Evolutionary conservation across 2,888 invertebrate species (phyloP), one percentile per base, ranked within the genome.

Genomic region (Epistrophe grossulariae): DNA sequence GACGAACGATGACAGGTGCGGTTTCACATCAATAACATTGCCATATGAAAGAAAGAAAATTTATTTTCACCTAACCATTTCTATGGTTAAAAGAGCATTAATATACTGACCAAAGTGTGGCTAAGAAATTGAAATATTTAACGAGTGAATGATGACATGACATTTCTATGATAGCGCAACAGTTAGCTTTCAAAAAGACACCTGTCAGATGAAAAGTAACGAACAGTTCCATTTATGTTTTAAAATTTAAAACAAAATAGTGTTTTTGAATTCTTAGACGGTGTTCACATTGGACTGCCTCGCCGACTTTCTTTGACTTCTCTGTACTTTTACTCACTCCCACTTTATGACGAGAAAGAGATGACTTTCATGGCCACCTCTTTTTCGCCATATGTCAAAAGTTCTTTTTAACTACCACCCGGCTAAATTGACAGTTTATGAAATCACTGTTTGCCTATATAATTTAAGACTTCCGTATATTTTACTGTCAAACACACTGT

Each of bases 1-100:
- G 50, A 72, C 66, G 52, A 45, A 79, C 50, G 77, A 77, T 71
- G 64, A 77, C 48, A 71, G 77, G 70, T 71, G 71, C 31, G 19
- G 38, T 48, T 6, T 35, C 45, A 45, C 48, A 76, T 71, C 45
- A 60, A 71, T 81, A 60, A 76, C 24, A 45, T 62, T 76, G 38
- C 4, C 43, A 70, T n/a, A 40, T 52, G 24, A 15, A 68, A 0
- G 2, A 28, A 17, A 52, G 68, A 52, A 81, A 76, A 68, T 45
- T 9, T 43, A 11, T 70, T 62, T 73, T 45, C 15, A 28, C n/a
- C 17, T n/a, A 17, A 17, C 8, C 11, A 50, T 52, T 38, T 68
- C 2, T 4, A n/a, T 50, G 45, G 45, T 52, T 11, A 13, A 35
- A 38, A 38, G 70, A 15, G 48, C 15, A 17, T 52, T 70, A 52